These are phyloP conservation scores for Oasisia sp. DNA, from an alignment of 2,888 invertebrate species.

Conservation along the genomic window DNA sequence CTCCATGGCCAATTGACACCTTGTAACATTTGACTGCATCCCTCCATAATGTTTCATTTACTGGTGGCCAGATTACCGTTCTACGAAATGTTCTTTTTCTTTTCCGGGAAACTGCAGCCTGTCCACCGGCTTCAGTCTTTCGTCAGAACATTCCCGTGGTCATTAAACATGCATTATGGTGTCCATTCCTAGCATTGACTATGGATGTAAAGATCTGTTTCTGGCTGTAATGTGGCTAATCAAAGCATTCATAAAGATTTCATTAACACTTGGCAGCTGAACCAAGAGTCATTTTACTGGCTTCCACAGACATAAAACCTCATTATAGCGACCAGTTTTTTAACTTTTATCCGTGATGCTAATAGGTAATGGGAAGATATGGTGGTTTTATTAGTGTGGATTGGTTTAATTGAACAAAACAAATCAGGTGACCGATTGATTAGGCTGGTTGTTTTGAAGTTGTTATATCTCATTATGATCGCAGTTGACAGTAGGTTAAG, in stretches of 20 bases:
- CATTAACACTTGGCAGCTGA: neutral
- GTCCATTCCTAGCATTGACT: neutral
- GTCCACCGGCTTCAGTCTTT: neutral
- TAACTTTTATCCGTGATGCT: neutral
- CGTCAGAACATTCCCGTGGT: neutral
- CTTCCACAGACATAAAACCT: neutral
- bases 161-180: neutral
- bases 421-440: neutral
- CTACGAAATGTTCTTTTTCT: neutral
- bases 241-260: neutral
- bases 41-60: neutral
- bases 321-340: neutral
- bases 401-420: neutral
- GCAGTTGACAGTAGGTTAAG: neutral
- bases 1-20: too few relatives aligned
- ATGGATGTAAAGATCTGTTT: neutral
- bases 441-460: neutral
- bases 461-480: neutral
- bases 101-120: neutral
- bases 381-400: neutral
- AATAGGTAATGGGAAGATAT: neutral
- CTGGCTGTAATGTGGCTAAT: neutral
- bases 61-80: neutral
- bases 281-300: neutral
- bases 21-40: neutral